Evolutionary conservation across 1,140 invertebrate species (phyloP).

Genomic region (Musca domestica): DNA sequence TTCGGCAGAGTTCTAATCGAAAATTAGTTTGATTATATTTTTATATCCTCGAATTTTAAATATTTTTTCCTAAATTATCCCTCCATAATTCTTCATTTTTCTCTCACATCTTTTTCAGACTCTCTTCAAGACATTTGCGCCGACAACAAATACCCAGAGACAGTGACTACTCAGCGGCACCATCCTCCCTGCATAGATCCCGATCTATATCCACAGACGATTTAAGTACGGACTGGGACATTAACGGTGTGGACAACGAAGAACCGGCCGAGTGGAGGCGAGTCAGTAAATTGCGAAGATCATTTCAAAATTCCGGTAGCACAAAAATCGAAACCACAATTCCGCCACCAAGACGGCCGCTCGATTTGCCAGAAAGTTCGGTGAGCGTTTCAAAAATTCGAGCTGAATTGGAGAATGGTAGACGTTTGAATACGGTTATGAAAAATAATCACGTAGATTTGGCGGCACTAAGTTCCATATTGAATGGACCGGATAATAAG

Average conservation of each 20-base stretch:
- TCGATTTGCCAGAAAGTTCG: constrained; percentile 57
- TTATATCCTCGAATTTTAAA: no score
- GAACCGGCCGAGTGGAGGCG: constrained; percentile 58
- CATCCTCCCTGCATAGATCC: constrained; percentile 38
- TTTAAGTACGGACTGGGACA: constrained; percentile 43
- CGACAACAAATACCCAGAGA: constrained; percentile 45
- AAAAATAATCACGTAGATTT: constrained; percentile 56
- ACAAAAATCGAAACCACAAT: constrained; percentile 29
- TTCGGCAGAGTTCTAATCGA: no score
- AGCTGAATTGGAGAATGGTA: constrained; percentile 57
- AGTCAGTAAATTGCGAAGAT: constrained; percentile 60
- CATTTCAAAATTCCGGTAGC: constrained; percentile 62
- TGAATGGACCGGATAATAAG: constrained; percentile 49
- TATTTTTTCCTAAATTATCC: no score
- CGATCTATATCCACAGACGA: constrained; percentile 53
- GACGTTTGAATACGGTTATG: constrained; percentile 55
- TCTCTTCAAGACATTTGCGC: constrained; percentile 46
- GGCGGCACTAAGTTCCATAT: constrained; percentile 55
- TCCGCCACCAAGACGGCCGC: constrained; percentile 35
- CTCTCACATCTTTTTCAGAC: constrained; percentile 25
- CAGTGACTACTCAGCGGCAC: neutral
- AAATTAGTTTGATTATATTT: no score
- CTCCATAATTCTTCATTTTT: no score
- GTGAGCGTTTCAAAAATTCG: constrained; percentile 57
- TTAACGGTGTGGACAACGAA: constrained; percentile 32